phyloP scores from a whole-genome alignment of 1,140 invertebrate genomes.

The Drosophila sechellia region DNA sequence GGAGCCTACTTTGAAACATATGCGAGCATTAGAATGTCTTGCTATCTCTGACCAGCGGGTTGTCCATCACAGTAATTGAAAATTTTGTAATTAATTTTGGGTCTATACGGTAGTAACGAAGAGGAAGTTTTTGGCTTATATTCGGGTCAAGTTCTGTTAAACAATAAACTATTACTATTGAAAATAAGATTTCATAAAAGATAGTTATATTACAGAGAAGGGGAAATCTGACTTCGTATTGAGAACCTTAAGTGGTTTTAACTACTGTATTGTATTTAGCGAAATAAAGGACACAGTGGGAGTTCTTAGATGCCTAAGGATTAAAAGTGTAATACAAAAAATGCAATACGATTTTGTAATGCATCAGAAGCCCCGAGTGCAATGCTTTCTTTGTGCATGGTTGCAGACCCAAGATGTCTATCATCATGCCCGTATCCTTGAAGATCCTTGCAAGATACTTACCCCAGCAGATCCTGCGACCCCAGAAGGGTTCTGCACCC shows the following conservation, averaged over 20 bases:
- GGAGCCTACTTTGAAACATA: slow-evolving; percentile 37
- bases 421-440: slow-evolving; percentile 33
- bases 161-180: no score
- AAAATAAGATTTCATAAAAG: no score
- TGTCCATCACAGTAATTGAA: slow-evolving; percentile 68
- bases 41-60: slow-evolving; percentile 29
- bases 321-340: slow-evolving; percentile 3
- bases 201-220: no score
- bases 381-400: slow-evolving; percentile 22
- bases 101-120: neutral
- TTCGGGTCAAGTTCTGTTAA: neutral
- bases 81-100: slow-evolving; percentile 25
- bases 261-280: neutral
- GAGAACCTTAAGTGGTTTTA: neutral
- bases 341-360: slow-evolving; percentile 10
- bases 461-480: slow-evolving; percentile 4
- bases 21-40: slow-evolving; percentile 49
- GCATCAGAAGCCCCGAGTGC: slow-evolving; percentile 14
- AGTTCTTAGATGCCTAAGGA: neutral
- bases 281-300: slow-evolving; percentile 12
- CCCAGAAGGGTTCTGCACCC: slow-evolving; percentile 18
- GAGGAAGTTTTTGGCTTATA: neutral
- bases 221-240: neutral
- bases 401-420: slow-evolving; percentile 22
- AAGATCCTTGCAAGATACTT: slow-evolving; percentile 22